Conservation (phyloP, 2,797 vertebrate genomes). For the Glyptemys insculpta region DNA sequence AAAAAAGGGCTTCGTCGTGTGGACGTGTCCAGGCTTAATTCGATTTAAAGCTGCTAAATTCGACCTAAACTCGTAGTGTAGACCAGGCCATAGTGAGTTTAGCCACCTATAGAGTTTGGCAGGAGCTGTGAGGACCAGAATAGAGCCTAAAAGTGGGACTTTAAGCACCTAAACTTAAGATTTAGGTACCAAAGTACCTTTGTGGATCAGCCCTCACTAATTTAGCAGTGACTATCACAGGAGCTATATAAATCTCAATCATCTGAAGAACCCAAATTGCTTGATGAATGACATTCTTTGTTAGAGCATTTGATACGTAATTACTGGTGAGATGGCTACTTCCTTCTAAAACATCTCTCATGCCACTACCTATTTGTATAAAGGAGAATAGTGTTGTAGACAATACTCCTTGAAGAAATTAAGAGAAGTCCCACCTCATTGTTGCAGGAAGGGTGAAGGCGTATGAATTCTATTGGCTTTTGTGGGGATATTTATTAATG, state of each 20-base stretch:
- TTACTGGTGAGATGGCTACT: neutral
- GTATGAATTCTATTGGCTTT: neutral
- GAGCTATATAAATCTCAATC: neutral
- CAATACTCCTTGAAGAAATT: neutral
- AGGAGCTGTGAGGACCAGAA: too few relatives aligned
- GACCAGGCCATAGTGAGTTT: too few relatives aligned
- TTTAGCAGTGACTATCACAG: neutral
- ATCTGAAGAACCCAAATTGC: neutral
- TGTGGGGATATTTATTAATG: neutral
- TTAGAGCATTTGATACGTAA: neutral
- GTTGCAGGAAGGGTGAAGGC: neutral
- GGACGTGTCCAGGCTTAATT: too few relatives aligned
- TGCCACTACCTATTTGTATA: neutral
- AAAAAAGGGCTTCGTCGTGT: too few relatives aligned
- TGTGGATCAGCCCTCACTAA: neutral
- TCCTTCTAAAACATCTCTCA: neutral
- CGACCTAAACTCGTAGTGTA: too few relatives aligned
- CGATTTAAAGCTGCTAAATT: too few relatives aligned
- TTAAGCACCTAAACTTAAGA: neutral
- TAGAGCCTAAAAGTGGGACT: too few relatives aligned
- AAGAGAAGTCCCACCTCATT: neutral
- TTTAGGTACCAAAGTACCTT: neutral
- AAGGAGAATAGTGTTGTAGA: neutral
- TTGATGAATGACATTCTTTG: neutral
- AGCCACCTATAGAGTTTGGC: too few relatives aligned